phyloP scores from a whole-genome alignment of 2,797 vertebrate species.

The Paedocypris micromegethes region DNA sequence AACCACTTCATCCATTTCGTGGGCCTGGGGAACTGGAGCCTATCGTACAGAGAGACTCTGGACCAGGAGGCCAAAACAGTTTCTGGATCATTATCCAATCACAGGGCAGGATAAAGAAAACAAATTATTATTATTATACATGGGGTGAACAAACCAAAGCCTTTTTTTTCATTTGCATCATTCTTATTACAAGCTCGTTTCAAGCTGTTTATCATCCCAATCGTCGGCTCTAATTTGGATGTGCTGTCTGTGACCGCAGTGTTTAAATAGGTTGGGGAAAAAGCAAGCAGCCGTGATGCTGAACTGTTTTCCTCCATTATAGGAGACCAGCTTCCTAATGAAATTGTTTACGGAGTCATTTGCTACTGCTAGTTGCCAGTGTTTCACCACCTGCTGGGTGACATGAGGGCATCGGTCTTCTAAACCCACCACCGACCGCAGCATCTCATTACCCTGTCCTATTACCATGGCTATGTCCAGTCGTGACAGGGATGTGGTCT shows the following conservation, averaged over 20 bases:
- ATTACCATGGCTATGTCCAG: not conserved
- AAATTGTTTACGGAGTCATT: slow-evolving; percentile 66
- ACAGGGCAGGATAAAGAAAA: too few species aligned
- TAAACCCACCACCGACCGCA: slow-evolving; percentile 19
- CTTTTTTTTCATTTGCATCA: not conserved
- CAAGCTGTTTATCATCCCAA: slow-evolving; percentile 55
- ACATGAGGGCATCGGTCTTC: slow-evolving; percentile 3
- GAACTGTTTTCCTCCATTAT: slow-evolving; percentile 68
- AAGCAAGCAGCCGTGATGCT: slow-evolving; percentile 60
- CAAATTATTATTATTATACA: too few species aligned
- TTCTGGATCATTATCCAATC: too few species aligned
- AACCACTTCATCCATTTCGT: too few species aligned
- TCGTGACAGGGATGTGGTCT: not conserved
- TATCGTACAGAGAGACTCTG: too few species aligned
- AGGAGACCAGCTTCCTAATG: slow-evolving; percentile 59
- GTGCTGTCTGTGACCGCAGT: slow-evolving; percentile 53
- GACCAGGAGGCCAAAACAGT: too few species aligned
- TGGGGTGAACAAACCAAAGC: too few species aligned
- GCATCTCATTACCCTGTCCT: slow-evolving; percentile 9
- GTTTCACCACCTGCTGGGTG: slow-evolving; percentile 4
- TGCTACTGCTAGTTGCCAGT: slow-evolving; percentile 37
- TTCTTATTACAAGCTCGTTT: slow-evolving; percentile 39
- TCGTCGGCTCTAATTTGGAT: slow-evolving; percentile 58
- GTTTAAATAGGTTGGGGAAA: slow-evolving; percentile 44
- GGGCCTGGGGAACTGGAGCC: too few species aligned